Base-by-base conservation (phyloP, 2,797 vertebrate species). In the Carcharodon carcharias region DNA sequence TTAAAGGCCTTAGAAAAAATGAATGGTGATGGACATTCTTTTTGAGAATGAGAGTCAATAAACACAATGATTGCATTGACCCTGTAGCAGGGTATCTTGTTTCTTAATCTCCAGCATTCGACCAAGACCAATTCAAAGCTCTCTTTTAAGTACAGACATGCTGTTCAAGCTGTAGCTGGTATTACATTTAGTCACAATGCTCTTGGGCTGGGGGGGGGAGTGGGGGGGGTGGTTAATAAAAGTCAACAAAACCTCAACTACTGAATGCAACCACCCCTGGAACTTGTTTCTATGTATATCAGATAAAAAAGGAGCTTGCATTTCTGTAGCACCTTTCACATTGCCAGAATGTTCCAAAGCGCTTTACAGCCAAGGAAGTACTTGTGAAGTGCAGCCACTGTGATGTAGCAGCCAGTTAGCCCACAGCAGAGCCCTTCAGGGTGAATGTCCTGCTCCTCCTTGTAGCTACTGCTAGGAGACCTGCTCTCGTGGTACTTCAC, bases 21-120 rank as follows among this genome's bases (percentile, higher is more conserved):
- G 61, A 93, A 93, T 93, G 88, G 54, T 61, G 31, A 35, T n/a
- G 61, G 40, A 65, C 91, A 28, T 95, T 71, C 63, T 73, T 54
- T 95, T 69, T 7, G 94, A 56, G 26, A 21, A 11, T 11, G 91
- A 73, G 31, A 56, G 50, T 26, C 69, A 95, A 95, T 95, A 95
- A 95, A 95, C 71, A 77, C 67, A 11, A 67, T 67, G 67, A 95
- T 95, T 95, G 69, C 69, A 95, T 56, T 77, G 69, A 77, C 69
- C 31, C 50, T 54, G 45, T 31, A 54, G 23, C 31, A 95, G 69
- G 31, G 12, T 28, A 56, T 56, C 69, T 73, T 56, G 16, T 95
- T 93, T 77, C 69, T 95, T 56, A 54, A 21, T 73, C 5, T 95
- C 63, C 26, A 45, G 40, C 11, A n/a, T 54, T 77, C 5, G 31